phyloP scores from a whole-genome alignment of 2,797 vertebrate species.

The Cuculus canorus region DNA sequence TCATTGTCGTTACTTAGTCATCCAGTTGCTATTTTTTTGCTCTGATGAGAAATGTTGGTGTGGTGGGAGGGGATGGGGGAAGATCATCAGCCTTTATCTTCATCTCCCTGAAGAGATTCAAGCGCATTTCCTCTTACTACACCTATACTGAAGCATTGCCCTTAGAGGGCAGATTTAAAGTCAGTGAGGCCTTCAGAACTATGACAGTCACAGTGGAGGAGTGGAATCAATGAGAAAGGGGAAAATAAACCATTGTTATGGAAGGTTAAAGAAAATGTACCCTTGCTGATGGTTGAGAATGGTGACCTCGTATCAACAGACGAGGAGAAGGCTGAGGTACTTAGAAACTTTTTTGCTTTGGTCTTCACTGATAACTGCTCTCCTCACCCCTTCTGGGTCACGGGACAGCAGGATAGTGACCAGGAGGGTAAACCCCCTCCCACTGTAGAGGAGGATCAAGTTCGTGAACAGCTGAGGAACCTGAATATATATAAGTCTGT shows the following conservation, averaged over 20 bases:
- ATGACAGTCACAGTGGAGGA: neutral
- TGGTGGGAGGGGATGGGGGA: neutral
- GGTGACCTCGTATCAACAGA: too few species aligned
- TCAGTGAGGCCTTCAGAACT: neutral
- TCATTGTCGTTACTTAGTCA: slow-evolving; percentile 38
- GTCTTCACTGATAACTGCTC: too few species aligned
- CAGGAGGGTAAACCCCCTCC: too few species aligned
- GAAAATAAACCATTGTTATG: neutral
- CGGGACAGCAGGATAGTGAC: too few species aligned
- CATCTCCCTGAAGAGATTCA: neutral
- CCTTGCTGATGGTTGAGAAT: too few species aligned
- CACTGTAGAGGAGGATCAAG: too few species aligned
- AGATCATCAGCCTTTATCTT: neutral
- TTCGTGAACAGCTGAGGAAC: too few species aligned
- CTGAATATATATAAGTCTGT: too few species aligned
- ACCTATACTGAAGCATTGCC: neutral
- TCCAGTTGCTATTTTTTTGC: slow-evolving; percentile 22
- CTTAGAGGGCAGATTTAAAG: neutral
- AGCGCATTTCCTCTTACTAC: neutral
- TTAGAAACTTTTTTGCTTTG: too few species aligned
- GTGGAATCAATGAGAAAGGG: neutral
- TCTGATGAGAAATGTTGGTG: neutral
- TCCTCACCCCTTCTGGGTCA: too few species aligned
- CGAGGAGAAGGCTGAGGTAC: too few species aligned
- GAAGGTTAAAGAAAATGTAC: too few species aligned